Evolutionary conservation across 1,140 invertebrate species (phyloP), one percentile per base, ranked within the genome.

Genomic region (Grapholita molesta): DNA sequence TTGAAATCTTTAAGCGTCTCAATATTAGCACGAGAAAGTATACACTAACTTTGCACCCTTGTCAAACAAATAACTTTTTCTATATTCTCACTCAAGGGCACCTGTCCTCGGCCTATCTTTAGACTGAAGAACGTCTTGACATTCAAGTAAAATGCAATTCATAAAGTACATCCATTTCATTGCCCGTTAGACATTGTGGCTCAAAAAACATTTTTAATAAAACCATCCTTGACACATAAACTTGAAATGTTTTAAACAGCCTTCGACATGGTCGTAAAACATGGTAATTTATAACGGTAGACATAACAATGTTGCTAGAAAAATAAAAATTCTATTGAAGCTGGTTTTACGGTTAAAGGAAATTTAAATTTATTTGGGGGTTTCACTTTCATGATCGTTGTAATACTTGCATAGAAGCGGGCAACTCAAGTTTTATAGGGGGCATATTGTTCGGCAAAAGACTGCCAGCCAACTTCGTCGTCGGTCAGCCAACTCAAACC

Each of bases 171-270:
- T 42, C 38, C 11, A 12, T 12, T 42, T 48, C 42, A 7, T 8
- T 6, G 42, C 18, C 25, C 24, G 32, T 57, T 57, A 57, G 23
- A n/a, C 25, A 15, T 30, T 28, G 25, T 61, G 55, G n/a, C 42
- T 42, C 38, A 21, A 48, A 18, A 48, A 48, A 48, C 55, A 61
- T 61, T 57, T 57, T 61, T 61, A 61, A 61, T 61, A 61, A 61
- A 61, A 28, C 1, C 53, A 25, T 25, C 53, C 53, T 57, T 57
- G 23, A 57, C 53, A 23, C 52, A 25, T 57, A 57, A 57, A 57
- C 53, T 57, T 57, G 24, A 57, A 57, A 61, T 61, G 28, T 61
- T 28, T 32, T 12, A 25, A 57, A 25, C 55, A 15, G n/a, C 24
- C 55, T 28, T 61, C 23, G 53, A 57, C 53, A 28, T 3, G 53